Percentiles rank a stretch among this genome's conserved stretches.
Conservation (phyloP, 2,888 invertebrate genomes). For the Cotesia congregata region DNA sequence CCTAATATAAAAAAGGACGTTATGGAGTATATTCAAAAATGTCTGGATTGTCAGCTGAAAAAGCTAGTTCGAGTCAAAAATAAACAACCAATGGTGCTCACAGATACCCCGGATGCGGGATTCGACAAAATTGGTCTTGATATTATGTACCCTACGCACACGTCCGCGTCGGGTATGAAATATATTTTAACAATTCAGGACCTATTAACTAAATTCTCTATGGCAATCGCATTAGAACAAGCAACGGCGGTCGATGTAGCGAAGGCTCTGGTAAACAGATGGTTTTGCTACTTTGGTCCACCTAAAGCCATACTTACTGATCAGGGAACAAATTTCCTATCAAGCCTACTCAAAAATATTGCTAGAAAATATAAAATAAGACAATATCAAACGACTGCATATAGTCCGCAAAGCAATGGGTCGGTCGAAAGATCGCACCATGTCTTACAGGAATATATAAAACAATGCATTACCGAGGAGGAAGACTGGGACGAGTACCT, state of each 20-base stretch:
- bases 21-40: constrained; percentile 38
- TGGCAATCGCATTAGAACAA: constrained; percentile 32
- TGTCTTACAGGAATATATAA: constrained; percentile 45
- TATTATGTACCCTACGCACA: constrained; percentile 28
- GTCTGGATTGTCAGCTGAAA: constrained; percentile 45
- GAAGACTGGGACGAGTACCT: constrained; percentile 39
- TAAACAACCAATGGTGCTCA: constrained; percentile 42
- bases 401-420: constrained; percentile 42
- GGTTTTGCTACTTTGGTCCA: constrained; percentile 36
- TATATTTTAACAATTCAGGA: constrained; percentile 41
- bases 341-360: constrained; percentile 34
- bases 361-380: constrained; percentile 33
- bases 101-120: constrained; percentile 33
- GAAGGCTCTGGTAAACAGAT: constrained; percentile 27
- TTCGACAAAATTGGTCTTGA: constrained; percentile 42
- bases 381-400: constrained; percentile 35
- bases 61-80: constrained; percentile 40
- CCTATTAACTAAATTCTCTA: constrained; percentile 38
- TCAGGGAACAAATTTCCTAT: constrained; percentile 40
- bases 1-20: constrained; percentile 41
- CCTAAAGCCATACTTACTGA: constrained; percentile 39
- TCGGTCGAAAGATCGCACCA: constrained; percentile 45
- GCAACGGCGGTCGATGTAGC: constrained; percentile 30
- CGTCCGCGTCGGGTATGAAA: constrained; percentile 14
- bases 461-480: constrained; percentile 31